Evolutionary conservation across 2,113 vertebrate species (phyloP).

Genomic region (Brachypteracias leptosomus): DNA sequence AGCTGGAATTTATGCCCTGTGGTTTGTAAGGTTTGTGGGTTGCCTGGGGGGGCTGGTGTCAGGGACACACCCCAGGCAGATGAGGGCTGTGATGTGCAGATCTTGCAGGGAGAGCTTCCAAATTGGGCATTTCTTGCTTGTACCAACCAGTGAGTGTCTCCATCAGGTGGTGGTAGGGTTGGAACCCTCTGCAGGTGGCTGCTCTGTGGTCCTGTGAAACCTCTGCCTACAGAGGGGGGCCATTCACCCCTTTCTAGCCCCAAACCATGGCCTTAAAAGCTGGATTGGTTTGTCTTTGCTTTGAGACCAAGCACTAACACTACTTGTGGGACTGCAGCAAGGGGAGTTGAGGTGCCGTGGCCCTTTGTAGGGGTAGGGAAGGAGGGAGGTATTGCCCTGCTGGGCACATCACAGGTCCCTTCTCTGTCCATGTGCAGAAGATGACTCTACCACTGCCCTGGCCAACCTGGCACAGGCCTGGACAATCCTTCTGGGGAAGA

Average conservation of each 20-base stretch:
- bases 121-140: fast-evolving
- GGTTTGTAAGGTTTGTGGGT: background rate
- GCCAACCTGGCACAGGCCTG: too few species aligned
- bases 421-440: background rate
- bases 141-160: background rate
- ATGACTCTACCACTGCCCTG: too few species aligned
- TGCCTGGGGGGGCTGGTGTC: background rate
- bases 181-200: background rate
- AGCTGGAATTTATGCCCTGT: background rate
- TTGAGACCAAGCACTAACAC: background rate
- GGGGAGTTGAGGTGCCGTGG: background rate
- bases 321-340: background rate
- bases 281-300: background rate
- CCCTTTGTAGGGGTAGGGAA: fast-evolving
- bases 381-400: background rate
- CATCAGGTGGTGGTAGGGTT: background rate
- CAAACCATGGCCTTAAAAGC: fast-evolving
- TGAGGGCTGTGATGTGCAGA: fast-evolving
- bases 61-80: background rate
- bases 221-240: background rate
- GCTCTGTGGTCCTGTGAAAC: fast-evolving
- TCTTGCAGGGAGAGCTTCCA: background rate
- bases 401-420: fast-evolving
- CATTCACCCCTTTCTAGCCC: background rate
- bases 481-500: too few species aligned